phyloP scores from a whole-genome alignment of 1,140 invertebrate genomes.

The Polypedilum pembai region DNA sequence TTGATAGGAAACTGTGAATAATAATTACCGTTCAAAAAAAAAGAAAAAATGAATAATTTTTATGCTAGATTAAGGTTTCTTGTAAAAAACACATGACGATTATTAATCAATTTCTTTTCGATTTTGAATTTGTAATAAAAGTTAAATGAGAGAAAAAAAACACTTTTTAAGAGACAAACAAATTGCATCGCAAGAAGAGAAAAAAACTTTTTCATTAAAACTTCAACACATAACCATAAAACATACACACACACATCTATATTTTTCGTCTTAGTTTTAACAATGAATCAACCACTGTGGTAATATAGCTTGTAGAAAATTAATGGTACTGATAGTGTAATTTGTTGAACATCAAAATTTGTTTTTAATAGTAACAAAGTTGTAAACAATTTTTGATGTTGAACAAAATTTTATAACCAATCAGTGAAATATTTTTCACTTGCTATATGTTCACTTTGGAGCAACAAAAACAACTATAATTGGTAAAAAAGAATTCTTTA shows the following conservation, averaged over 20 bases:
- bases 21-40: conserved; percentile 16
- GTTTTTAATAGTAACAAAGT: too few relatives aligned
- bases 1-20: conserved; percentile 10
- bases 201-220: conserved; percentile 3
- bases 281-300: neutral
- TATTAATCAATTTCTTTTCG: neutral
- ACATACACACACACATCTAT: neutral
- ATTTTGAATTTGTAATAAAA: neutral
- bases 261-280: conserved; percentile 14
- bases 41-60: conserved; percentile 5
- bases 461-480: too few relatives aligned
- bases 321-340: too few relatives aligned
- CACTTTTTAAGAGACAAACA: neutral
- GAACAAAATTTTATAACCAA: too few relatives aligned
- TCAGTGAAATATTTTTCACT: too few relatives aligned
- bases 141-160: neutral
- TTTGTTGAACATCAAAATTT: too few relatives aligned
- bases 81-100: neutral
- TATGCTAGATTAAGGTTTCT: conserved; percentile 18
- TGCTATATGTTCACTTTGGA: too few relatives aligned
- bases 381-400: too few relatives aligned
- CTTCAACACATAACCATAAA: neutral
- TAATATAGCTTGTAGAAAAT: too few relatives aligned
- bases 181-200: neutral
- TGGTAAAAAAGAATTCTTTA: too few relatives aligned